phyloP scores from a whole-genome alignment of 2,797 vertebrate species.

The Trachurus trachurus region DNA sequence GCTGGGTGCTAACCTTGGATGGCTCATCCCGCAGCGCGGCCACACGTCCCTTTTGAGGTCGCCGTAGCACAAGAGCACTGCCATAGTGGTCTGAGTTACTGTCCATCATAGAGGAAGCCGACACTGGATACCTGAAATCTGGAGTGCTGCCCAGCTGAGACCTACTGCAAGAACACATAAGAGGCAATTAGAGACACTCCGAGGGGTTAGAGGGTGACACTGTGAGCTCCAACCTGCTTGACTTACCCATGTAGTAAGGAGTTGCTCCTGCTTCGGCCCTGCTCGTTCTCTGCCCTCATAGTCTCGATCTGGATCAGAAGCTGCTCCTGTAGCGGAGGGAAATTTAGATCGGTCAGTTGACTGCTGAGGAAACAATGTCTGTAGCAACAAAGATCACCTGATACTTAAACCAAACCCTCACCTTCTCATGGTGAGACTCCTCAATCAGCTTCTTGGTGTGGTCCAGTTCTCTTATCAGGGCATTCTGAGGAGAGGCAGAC shows the following conservation, averaged over 20 bases:
- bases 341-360: neutral
- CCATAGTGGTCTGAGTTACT: constrained; percentile 89
- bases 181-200: neutral
- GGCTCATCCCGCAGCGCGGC: constrained; percentile 95
- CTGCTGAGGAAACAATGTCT: neutral
- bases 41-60: constrained; percentile 94
- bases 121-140: constrained; percentile 93
- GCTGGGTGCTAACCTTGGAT: constrained; percentile 87
- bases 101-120: constrained; percentile 90
- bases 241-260: constrained; percentile 91
- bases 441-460: constrained; percentile 94
- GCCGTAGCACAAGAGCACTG: constrained; percentile 90
- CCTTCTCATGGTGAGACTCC: constrained; percentile 98
- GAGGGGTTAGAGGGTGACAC: accelerated
- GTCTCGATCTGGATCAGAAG: constrained; percentile 94
- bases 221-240: accelerated
- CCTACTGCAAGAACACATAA: constrained; percentile 77
- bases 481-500: constrained; percentile 84
- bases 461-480: constrained; percentile 94
- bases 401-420: constrained; percentile 59
- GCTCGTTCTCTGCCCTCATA: constrained; percentile 91
- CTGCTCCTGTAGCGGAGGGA: constrained; percentile 87
- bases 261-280: constrained; percentile 90
- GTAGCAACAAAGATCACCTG: neutral
- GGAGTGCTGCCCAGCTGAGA: constrained; percentile 91